A percentile compares a stretch with the other conserved stretches of the same genome.
Conservation (phyloP, 2,797 vertebrate species). For the Falco peregrinus region DNA sequence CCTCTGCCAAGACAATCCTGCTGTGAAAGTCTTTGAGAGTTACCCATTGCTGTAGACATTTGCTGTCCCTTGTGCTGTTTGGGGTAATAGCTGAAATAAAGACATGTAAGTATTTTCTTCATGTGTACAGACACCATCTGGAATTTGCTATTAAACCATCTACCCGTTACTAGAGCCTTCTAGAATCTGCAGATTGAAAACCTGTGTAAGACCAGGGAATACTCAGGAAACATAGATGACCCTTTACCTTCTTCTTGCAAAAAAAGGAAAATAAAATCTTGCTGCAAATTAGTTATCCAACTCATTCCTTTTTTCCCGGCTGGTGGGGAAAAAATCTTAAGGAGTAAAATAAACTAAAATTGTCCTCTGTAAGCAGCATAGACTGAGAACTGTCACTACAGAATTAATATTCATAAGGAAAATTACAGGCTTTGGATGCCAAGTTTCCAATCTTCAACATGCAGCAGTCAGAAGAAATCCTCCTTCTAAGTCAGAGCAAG, state of each 20-base stretch:
- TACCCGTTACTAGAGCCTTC: neutral
- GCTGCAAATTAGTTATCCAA: neutral
- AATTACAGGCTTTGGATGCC: neutral
- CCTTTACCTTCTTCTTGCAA: neutral
- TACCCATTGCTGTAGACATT: neutral
- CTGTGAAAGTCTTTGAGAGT: neutral
- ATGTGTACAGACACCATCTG: neutral
- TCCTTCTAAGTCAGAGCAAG: neutral
- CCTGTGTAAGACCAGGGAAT: neutral
- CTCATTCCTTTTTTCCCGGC: neutral
- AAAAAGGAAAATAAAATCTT: neutral
- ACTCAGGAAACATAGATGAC: neutral
- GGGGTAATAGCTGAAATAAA: constrained; percentile 4
- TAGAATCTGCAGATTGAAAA: neutral
- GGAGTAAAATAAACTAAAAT: neutral
- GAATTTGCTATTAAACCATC: neutral
- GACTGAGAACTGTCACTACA: neutral
- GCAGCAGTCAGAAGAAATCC: neutral
- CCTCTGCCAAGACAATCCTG: neutral
- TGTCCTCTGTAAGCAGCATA: neutral
- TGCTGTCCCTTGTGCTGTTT: neutral
- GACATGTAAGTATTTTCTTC: neutral
- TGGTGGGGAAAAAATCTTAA: neutral
- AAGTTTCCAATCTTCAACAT: constrained; percentile 16
- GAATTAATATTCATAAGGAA: constrained; percentile 11